phyloP scores from a whole-genome alignment of 1,140 invertebrate species.

The Dendroctonus valens region DNA sequence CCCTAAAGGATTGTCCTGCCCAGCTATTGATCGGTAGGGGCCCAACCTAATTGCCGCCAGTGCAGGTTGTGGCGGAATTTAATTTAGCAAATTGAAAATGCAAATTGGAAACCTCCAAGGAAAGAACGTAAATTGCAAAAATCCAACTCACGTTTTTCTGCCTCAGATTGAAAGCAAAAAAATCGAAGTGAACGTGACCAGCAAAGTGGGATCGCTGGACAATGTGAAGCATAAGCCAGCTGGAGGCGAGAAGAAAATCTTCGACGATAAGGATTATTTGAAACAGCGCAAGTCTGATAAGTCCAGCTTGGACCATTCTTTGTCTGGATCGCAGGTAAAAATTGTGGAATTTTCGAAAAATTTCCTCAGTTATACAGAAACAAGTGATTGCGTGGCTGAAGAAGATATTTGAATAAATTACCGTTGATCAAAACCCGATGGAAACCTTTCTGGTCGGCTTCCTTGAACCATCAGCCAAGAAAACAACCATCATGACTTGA shows the following conservation, averaged over 20 bases:
- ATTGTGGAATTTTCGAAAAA: too few species aligned
- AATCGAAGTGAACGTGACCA: conserved; percentile 80
- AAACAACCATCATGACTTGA: too few species aligned
- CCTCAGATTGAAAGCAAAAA: conserved; percentile 82
- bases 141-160: background rate
- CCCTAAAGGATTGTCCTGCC: too few species aligned
- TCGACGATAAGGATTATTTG: conserved; percentile 92
- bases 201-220: conserved; percentile 88
- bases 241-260: conserved; percentile 91
- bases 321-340: conserved; percentile 65
- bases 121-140: background rate
- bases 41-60: too few species aligned
- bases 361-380: too few species aligned
- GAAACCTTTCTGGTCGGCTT: too few species aligned
- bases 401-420: too few species aligned
- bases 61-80: background rate
- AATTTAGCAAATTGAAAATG: conserved; percentile 12
- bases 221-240: conserved; percentile 92
- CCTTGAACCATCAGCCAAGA: too few species aligned
- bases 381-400: too few species aligned
- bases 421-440: too few species aligned
- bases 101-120: background rate
- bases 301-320: conserved; percentile 59
- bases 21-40: too few species aligned
- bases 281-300: conserved; percentile 70